phyloP scores from a whole-genome alignment of 2,797 vertebrate species.

The Labeo calbasu region DNA sequence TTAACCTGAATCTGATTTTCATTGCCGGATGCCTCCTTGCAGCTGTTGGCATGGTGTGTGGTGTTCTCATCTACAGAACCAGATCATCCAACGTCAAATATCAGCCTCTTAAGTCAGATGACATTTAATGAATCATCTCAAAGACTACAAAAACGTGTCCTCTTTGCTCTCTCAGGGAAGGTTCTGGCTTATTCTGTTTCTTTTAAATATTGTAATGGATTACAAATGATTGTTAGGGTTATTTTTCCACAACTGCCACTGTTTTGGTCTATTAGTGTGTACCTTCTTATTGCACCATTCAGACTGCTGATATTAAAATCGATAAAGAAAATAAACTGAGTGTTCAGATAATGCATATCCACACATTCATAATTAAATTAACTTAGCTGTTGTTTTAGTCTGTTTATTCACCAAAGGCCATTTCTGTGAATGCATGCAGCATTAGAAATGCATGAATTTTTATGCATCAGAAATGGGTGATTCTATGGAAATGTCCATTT shows the following conservation, averaged over 20 bases:
- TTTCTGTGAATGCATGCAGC: background rate
- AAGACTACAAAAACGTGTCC: background rate
- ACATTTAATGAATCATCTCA: constrained; percentile 14
- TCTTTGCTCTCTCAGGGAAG: background rate
- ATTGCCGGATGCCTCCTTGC: constrained; percentile 41
- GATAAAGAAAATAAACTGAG: background rate
- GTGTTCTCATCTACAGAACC: constrained; percentile 37
- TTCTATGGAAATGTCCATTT: too few species aligned
- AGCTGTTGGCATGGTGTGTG: constrained; percentile 42
- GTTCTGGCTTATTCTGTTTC: background rate
- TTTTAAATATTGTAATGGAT: background rate
- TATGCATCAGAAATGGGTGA: too few species aligned
- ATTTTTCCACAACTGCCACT: background rate
- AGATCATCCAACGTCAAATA: constrained; percentile 46
- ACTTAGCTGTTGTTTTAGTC: background rate
- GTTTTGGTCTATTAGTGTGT: background rate
- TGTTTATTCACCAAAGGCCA: background rate
- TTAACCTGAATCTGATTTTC: constrained; percentile 55
- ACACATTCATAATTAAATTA: background rate
- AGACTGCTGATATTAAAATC: background rate
- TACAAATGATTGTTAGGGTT: background rate
- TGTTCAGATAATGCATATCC: background rate
- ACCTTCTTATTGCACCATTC: background rate
- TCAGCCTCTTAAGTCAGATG: constrained; percentile 35
- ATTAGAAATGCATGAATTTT: background rate